These are phyloP conservation scores for Porites rus DNA, from an alignment of 92 coral and sea anemone genomes.

Conservation along the genomic window DNA sequence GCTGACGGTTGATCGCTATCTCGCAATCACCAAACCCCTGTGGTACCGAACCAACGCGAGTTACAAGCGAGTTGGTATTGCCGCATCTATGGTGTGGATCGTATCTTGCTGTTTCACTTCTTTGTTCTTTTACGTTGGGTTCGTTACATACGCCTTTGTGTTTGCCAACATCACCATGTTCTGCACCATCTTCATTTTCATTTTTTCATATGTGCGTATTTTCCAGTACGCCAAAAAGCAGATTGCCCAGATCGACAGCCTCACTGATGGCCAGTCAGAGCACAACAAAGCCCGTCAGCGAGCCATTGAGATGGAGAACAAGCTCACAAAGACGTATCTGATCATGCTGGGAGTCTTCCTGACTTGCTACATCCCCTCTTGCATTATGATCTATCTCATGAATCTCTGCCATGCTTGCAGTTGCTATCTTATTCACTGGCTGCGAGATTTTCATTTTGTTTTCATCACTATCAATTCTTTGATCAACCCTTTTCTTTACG, in stretches of 20 bases:
- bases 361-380: conserved; percentile 86
- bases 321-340: conserved; percentile 81
- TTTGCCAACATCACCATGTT: conserved; percentile 92
- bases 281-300: conserved; percentile 77
- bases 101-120: conserved; percentile 62
- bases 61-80: conserved; percentile 53
- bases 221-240: conserved; percentile 79
- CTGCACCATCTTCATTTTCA: conserved; percentile 81
- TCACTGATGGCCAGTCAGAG: conserved; percentile 66
- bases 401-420: conserved; percentile 87
- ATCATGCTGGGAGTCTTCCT: conserved; percentile 81
- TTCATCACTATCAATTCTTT: conserved; percentile 84
- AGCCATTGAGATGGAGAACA: conserved; percentile 75
- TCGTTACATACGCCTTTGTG: conserved; percentile 83
- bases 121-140: conserved; percentile 80
- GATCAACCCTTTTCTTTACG: conserved; percentile 89
- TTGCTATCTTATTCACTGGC: conserved; percentile 91
- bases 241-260: conserved; percentile 47
- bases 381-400: conserved; percentile 93
- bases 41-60: conserved; percentile 88
- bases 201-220: conserved; percentile 90
- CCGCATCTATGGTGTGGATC: conserved; percentile 60
- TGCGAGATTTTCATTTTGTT: conserved; percentile 86
- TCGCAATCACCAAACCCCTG: conserved; percentile 77
- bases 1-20: conserved; percentile 82